phyloP scores from a whole-genome alignment of 2,797 vertebrate species.

The Limosa lapponica region DNA sequence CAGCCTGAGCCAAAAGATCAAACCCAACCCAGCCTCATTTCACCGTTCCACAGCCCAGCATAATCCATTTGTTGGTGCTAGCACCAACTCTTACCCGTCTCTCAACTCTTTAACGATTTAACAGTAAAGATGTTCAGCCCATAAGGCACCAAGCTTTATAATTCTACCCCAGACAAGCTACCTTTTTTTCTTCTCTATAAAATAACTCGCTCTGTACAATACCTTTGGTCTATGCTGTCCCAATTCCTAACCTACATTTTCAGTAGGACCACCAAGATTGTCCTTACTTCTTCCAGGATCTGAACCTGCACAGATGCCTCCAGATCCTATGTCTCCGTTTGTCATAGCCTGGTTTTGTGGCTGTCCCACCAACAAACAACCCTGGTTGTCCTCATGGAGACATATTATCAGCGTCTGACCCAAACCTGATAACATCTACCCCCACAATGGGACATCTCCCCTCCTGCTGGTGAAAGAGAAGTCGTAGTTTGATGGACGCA shows the following conservation, averaged over 20 bases:
- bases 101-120: background rate
- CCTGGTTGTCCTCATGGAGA: background rate
- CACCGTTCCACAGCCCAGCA: background rate
- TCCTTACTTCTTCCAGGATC: background rate
- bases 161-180: background rate
- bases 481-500: background rate
- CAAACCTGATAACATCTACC: background rate
- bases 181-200: background rate
- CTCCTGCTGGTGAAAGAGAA: background rate
- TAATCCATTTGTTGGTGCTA: background rate
- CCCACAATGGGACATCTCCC: background rate
- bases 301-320: background rate
- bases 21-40: background rate
- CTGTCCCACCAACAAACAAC: background rate
- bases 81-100: background rate
- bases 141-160: background rate
- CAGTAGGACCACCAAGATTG: background rate
- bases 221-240: background rate
- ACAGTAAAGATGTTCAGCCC: background rate
- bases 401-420: background rate
- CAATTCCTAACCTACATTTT: background rate
- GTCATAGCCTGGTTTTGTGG: background rate
- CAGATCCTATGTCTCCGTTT: fast-evolving
- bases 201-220: background rate
- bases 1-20: background rate